Evolutionary conservation across 1,140 invertebrate species (phyloP).

Genomic region (Triops cancriformis): DNA sequence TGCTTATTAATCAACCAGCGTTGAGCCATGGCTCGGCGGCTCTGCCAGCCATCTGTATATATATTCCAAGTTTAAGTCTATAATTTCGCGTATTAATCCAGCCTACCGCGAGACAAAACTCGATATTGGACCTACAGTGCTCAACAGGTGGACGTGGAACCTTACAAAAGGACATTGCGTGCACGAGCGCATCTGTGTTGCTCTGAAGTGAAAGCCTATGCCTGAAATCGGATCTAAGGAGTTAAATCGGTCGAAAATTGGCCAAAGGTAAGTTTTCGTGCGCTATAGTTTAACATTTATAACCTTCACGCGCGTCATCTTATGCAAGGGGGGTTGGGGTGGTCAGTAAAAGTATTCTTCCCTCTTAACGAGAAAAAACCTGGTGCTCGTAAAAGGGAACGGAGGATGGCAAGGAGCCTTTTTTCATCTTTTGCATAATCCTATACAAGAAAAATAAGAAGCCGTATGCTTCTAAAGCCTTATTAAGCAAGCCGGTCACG

Average conservation of each 20-base stretch:
- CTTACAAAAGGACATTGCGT: too few relatives aligned
- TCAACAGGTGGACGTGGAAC: too few relatives aligned
- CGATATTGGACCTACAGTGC: too few relatives aligned
- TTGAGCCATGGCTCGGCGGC: background rate
- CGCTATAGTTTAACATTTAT: background rate
- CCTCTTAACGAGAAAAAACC: background rate
- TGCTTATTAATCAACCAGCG: background rate
- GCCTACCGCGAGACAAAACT: too few relatives aligned
- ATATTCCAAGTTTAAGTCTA: too few relatives aligned
- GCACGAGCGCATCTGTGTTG: background rate
- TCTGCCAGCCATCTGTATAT: too few relatives aligned
- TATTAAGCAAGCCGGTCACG: conserved; percentile 12
- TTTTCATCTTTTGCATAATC: background rate
- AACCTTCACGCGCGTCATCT: background rate
- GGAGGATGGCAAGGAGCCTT: background rate
- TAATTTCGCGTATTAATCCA: too few relatives aligned
- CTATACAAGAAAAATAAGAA: background rate
- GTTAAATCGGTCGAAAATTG: background rate
- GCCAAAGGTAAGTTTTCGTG: background rate
- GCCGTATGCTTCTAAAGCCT: background rate
- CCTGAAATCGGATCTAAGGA: background rate
- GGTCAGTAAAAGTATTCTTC: background rate
- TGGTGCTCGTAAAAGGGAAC: background rate
- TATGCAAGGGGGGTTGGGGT: background rate
- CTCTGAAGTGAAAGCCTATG: background rate